These are phyloP conservation scores for Pinctada fucata DNA, from an alignment of 2,888 invertebrate genomes.

Conservation along the genomic window DNA sequence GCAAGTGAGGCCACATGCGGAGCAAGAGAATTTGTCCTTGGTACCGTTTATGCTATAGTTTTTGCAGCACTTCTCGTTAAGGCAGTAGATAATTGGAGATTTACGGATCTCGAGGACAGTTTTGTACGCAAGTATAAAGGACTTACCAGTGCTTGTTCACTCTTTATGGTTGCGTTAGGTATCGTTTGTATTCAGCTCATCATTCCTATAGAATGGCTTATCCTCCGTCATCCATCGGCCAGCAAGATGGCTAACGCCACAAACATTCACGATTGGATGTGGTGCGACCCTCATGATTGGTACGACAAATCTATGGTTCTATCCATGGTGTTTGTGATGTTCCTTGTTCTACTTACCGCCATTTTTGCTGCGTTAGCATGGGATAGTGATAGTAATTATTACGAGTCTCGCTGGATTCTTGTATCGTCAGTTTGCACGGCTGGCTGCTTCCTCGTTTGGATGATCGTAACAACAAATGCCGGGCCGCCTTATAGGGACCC, in stretches of 20 bases:
- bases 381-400: constrained; percentile 75
- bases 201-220: constrained; percentile 77
- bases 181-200: constrained; percentile 75
- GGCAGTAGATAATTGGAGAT: constrained; percentile 77
- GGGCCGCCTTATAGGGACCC: constrained; percentile 71
- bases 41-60: constrained; percentile 77
- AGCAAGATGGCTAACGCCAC: constrained; percentile 50
- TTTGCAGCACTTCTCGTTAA: constrained; percentile 77
- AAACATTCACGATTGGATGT: constrained; percentile 63
- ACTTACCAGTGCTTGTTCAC: constrained; percentile 71
- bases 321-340: constrained; percentile 76
- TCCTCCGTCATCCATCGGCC: constrained; percentile 74
- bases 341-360: constrained; percentile 75
- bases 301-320: constrained; percentile 76
- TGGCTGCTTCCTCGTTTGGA: constrained; percentile 77
- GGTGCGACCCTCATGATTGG: constrained; percentile 67
- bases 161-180: constrained; percentile 71
- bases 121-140: constrained; percentile 55
- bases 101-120: constrained; percentile 57
- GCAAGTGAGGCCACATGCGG: constrained; percentile 76
- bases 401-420: constrained; percentile 76
- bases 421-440: constrained; percentile 65
- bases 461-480: constrained; percentile 74
- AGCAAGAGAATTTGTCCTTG: constrained; percentile 76
- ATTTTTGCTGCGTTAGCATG: constrained; percentile 76